Conservation (phyloP, 2,888 invertebrate genomes). For the Netelia melanura region DNA sequence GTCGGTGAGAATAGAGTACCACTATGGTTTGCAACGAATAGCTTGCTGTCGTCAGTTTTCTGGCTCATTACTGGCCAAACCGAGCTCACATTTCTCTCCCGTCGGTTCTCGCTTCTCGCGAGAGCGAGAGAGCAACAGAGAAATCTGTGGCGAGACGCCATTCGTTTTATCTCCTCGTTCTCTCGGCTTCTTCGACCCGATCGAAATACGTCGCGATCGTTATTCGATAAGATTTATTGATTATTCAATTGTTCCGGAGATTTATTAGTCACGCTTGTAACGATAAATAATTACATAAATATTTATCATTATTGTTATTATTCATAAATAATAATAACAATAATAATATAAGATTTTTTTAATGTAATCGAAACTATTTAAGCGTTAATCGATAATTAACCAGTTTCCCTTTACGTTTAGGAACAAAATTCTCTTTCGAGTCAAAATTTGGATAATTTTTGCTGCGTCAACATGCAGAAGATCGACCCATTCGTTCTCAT, state of each 20-base stretch:
- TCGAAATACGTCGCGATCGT: constrained; percentile 8
- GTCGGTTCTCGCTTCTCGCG: constrained; percentile 50
- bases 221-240: neutral
- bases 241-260: neutral
- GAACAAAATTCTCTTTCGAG: neutral
- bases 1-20: constrained; percentile 65
- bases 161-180: constrained; percentile 75
- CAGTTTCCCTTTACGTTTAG: too few species aligned
- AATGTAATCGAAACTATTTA: too few species aligned
- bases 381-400: too few species aligned
- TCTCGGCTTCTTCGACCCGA: constrained; percentile 2
- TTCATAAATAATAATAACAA: neutral
- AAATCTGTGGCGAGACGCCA: constrained; percentile 69
- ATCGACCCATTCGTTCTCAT: constrained; percentile 44
- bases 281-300: too few species aligned
- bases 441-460: neutral
- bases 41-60: constrained; percentile 84
- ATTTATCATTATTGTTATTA: too few species aligned
- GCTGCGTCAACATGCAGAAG: constrained; percentile 8
- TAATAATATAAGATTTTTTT: constrained; percentile 4
- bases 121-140: constrained; percentile 49
- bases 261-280: too few species aligned
- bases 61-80: constrained; percentile 83
- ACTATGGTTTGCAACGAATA: constrained; percentile 73
- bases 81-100: constrained; percentile 64